Percentiles rank a stretch among this genome's conserved stretches.
These are phyloP conservation scores for Phalera bucephala DNA, from an alignment of 2,888 invertebrate species.

Conservation along the genomic window DNA sequence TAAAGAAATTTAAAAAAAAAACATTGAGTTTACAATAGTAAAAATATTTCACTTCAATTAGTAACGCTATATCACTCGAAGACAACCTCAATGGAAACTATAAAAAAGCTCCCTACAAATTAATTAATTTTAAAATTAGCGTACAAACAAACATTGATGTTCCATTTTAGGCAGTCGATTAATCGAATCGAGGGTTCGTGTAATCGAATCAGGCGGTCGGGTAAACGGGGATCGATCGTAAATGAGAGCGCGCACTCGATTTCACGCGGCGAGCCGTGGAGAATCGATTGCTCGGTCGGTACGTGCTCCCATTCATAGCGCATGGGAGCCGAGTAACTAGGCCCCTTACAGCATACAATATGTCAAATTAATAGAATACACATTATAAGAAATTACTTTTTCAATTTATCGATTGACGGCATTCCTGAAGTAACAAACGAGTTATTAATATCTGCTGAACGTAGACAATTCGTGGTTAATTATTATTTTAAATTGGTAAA, in stretches of 20 bases:
- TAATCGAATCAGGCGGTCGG: conserved; percentile 63
- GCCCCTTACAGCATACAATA: conserved; percentile 11
- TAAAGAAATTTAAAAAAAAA: too few species aligned
- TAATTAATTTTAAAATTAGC: conserved; percentile 5
- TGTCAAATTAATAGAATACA: conserved; percentile 20
- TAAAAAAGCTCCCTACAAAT: too few species aligned
- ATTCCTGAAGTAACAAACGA: conserved; percentile 8
- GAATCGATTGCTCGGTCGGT: conserved; percentile 65
- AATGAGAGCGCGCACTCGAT: conserved; percentile 67
- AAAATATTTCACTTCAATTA: too few species aligned
- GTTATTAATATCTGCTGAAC: conserved; percentile 12
- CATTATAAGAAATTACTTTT: conserved; percentile 12
- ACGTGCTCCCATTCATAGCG: conserved; percentile 54
- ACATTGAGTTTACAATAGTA: too few species aligned
- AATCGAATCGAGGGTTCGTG: conserved; percentile 50
- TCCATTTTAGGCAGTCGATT: conserved; percentile 32
- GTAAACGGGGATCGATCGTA: conserved; percentile 62
- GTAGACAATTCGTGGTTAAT: conserved; percentile 10
- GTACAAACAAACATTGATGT: conserved; percentile 2
- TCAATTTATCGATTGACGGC: conserved; percentile 13
- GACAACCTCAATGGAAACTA: too few species aligned
- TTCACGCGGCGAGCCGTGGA: conserved; percentile 70
- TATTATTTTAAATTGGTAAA: conserved; percentile 9
- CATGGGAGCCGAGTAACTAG: conserved; percentile 39
- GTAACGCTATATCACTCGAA: too few species aligned